Evolutionary conservation across 1,140 invertebrate species (phyloP).

Genomic region (Drosophila watanabei): DNA sequence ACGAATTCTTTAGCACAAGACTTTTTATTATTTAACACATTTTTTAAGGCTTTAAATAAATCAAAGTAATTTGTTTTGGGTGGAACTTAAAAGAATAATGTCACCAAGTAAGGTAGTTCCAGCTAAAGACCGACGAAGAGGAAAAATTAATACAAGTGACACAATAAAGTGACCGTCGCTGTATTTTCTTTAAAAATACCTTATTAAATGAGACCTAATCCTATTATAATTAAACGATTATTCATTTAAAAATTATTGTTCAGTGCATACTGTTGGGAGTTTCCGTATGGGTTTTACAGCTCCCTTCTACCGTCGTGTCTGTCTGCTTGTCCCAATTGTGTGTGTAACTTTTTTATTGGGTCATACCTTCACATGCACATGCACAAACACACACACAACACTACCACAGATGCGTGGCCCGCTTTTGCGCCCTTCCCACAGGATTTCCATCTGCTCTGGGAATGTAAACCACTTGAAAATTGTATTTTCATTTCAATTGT

Average conservation of each 20-base stretch:
- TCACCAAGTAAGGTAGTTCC: neutral
- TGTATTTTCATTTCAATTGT: slow-evolving; percentile 85
- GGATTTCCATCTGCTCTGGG: slow-evolving; percentile 45
- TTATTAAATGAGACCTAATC: neutral
- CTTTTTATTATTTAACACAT: too few species aligned
- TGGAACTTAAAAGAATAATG: too few species aligned
- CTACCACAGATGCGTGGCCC: slow-evolving; percentile 13
- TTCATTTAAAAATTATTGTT: neutral
- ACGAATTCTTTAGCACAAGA: too few species aligned
- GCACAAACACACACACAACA: slow-evolving; percentile 16
- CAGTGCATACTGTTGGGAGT: slow-evolving; percentile 22
- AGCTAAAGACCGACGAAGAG: too few species aligned
- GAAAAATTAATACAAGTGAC: too few species aligned
- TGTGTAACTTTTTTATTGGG: slow-evolving; percentile 74
- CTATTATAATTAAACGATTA: neutral
- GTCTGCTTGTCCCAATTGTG: slow-evolving; percentile 19
- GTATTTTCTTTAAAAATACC: neutral
- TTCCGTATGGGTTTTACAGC: slow-evolving; percentile 22
- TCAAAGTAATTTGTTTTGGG: too few species aligned
- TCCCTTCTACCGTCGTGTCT: slow-evolving; percentile 25
- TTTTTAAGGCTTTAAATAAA: too few species aligned
- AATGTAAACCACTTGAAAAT: slow-evolving; percentile 83
- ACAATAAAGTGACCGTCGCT: neutral
- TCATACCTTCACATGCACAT: slow-evolving; percentile 49
- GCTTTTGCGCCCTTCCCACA: slow-evolving; percentile 27